These are phyloP conservation scores for Stegophylla sp. DNA, from an alignment of 2,888 invertebrate species.

Conservation along the genomic window DNA sequence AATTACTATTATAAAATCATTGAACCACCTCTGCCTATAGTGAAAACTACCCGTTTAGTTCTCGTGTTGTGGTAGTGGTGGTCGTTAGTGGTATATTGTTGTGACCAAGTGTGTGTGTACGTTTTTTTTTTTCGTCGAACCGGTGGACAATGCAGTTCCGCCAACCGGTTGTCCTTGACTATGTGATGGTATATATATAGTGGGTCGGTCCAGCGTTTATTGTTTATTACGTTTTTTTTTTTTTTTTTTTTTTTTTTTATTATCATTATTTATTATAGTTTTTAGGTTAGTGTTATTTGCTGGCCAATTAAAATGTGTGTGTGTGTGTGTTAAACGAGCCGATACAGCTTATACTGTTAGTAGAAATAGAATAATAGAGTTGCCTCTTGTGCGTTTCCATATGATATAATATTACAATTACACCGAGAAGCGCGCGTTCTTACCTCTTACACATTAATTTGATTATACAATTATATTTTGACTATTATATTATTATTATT, in stretches of 20 bases:
- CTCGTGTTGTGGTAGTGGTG: background rate
- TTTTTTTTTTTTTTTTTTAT: conserved; percentile 18
- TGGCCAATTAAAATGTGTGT: conserved; percentile 43
- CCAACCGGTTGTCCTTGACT: conserved; percentile 53
- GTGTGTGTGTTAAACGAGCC: conserved; percentile 43
- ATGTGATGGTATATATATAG: background rate
- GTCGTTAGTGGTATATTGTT: background rate
- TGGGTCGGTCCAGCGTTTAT: conserved; percentile 10
- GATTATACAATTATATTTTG: too few relatives aligned
- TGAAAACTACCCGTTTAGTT: background rate
- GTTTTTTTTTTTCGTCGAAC: conserved; percentile 1
- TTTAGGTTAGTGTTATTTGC: conserved; percentile 51
- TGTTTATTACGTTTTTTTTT: conserved; percentile 18
- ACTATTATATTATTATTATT: too few relatives aligned
- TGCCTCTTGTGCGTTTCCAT: too few relatives aligned
- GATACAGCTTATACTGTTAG: background rate
- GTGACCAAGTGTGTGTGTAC: background rate
- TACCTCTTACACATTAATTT: too few relatives aligned
- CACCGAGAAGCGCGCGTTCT: background rate
- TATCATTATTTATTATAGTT: conserved; percentile 41
- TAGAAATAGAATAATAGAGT: background rate
- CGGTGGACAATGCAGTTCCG: conserved; percentile 26
- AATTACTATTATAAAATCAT: too few relatives aligned
- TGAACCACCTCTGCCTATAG: too few relatives aligned
- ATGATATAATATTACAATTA: conserved; percentile 5